Conservation (phyloP, 2,888 invertebrate genomes). For the Bembecia ichneumoniformis region DNA sequence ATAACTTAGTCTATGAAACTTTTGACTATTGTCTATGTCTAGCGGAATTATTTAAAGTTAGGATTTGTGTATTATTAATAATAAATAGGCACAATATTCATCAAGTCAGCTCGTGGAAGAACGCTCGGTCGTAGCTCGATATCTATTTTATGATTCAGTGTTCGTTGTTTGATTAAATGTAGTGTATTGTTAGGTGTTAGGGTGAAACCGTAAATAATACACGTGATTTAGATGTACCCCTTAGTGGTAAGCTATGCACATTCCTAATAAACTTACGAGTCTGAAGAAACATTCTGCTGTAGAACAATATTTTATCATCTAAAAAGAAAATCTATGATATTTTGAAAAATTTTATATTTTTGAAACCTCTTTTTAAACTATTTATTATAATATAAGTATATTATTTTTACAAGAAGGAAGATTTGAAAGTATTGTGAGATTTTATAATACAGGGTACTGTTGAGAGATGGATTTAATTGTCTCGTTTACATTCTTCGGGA, state of each 20-base stretch:
- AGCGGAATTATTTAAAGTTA: slow-evolving; percentile 1
- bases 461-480: slow-evolving; percentile 31
- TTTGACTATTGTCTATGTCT: slow-evolving; percentile 31
- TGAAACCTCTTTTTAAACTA: slow-evolving; percentile 48
- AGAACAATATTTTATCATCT: slow-evolving; percentile 52
- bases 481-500: slow-evolving; percentile 26
- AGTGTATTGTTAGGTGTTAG: slow-evolving; percentile 36
- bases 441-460: slow-evolving; percentile 55
- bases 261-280: slow-evolving; percentile 59
- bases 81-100: slow-evolving; percentile 58
- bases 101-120: slow-evolving; percentile 66
- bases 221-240: slow-evolving; percentile 37
- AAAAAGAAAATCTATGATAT: slow-evolving; percentile 59
- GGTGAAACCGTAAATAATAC: slow-evolving; percentile 39
- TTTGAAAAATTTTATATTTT: slow-evolving; percentile 66
- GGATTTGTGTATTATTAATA: neutral
- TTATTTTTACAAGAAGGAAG: slow-evolving; percentile 43
- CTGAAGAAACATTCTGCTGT: slow-evolving; percentile 67
- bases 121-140: slow-evolving; percentile 62
- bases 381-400: slow-evolving; percentile 58
- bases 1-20: too few species aligned
- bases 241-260: slow-evolving; percentile 65
- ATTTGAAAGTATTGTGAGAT: slow-evolving; percentile 41
- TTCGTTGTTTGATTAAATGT: slow-evolving; percentile 39
- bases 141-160: slow-evolving; percentile 41